phyloP scores from a whole-genome alignment of 2,113 vertebrate genomes.

The Phocoena phocoena region DNA sequence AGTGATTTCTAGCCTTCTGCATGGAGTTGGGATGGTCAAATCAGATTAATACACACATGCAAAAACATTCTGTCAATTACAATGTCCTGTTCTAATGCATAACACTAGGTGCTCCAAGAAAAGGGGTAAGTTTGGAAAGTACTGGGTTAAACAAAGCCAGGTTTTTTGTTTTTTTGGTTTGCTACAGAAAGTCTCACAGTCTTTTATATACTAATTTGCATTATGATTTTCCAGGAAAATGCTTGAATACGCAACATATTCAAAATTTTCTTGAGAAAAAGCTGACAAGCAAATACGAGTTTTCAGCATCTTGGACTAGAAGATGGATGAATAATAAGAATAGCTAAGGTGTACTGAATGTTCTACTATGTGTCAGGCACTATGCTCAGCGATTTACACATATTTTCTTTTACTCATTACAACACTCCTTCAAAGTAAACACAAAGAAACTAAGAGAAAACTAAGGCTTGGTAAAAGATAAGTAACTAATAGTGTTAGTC shows the following conservation, averaged over 20 bases:
- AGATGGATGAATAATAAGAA: not conserved
- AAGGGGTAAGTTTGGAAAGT: not conserved
- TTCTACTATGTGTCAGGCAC: not conserved
- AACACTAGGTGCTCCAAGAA: not conserved
- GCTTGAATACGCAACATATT: not conserved
- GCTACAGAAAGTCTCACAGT: not conserved
- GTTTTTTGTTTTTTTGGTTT: not conserved
- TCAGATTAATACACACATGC: not conserved
- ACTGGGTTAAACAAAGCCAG: not conserved
- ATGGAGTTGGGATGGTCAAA: not conserved
- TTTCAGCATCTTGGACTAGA: not conserved
- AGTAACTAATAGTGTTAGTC: not conserved
- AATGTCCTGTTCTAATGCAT: not conserved
- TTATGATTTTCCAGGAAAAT: not conserved
- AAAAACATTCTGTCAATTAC: not conserved
- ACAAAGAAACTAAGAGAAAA: slow-evolving; percentile 11
- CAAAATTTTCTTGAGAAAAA: slow-evolving; percentile 48
- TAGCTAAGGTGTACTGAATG: not conserved
- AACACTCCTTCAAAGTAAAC: not conserved
- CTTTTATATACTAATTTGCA: slow-evolving; percentile 10
- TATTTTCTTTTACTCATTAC: not conserved
- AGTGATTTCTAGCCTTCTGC: not conserved
- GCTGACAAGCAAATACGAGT: slow-evolving; percentile 19
- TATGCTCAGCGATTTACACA: not conserved
- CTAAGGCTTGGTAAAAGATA: not conserved